phyloP scores from a whole-genome alignment of 2,888 invertebrate species.

The Lasioglossum oenotherae region DNA sequence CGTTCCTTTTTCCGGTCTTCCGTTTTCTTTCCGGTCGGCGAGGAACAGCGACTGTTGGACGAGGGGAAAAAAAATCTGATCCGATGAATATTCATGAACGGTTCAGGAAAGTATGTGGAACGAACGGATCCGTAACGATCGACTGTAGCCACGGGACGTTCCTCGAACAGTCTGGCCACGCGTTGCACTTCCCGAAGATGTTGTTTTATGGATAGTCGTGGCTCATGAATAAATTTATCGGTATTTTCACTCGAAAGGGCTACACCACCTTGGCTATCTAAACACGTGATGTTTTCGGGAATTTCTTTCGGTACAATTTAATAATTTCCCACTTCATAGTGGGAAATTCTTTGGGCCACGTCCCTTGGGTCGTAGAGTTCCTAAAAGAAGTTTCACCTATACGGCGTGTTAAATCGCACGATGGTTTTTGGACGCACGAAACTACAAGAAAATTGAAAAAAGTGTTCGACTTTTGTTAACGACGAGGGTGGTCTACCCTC shows the following conservation, averaged over 20 bases:
- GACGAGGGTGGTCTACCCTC: not conserved
- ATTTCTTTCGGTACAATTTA: not conserved
- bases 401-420: not conserved
- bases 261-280: not conserved
- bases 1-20: not conserved
- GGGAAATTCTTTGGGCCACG: not conserved
- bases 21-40: not conserved
- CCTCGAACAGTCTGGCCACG: not conserved
- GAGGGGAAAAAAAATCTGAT: not conserved
- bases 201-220: slow-evolving; percentile 48
- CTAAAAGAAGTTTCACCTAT: not conserved
- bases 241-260: slow-evolving; percentile 30
- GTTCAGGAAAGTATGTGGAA: slow-evolving; percentile 30
- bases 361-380: too few relatives aligned
- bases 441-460: not conserved
- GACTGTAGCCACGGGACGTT: slow-evolving; percentile 21
- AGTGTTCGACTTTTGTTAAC: not conserved
- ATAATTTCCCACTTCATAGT: too few relatives aligned
- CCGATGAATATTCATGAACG: slow-evolving; percentile 59
- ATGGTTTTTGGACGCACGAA: not conserved
- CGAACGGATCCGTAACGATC: slow-evolving; percentile 38
- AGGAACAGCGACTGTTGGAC: not conserved
- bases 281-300: not conserved
- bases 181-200: slow-evolving; percentile 31
- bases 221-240: slow-evolving; percentile 66